phyloP scores from a whole-genome alignment of 1,140 invertebrate species.

The Lepidostoma basale region DNA sequence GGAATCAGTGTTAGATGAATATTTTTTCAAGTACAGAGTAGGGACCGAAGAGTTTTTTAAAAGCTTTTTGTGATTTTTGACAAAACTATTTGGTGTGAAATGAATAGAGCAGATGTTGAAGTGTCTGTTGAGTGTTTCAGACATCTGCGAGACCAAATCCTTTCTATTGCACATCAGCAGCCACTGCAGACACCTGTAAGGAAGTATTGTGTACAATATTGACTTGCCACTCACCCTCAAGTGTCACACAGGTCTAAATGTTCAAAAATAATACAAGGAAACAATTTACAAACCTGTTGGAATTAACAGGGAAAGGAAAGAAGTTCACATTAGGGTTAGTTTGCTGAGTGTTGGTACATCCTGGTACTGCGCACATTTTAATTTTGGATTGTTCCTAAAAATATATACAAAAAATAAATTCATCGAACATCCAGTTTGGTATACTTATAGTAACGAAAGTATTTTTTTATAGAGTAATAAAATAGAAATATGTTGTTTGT shows the following conservation, averaged over 20 bases:
- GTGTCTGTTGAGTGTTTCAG: conserved; percentile 19
- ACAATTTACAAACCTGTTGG: conserved; percentile 12
- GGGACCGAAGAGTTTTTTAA: conserved; percentile 15
- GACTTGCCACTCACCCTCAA: background rate
- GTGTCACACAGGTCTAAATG: background rate
- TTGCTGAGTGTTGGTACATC: conserved; percentile 7
- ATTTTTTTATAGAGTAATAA: too few species aligned
- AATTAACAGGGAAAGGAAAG: conserved; percentile 25
- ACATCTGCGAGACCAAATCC: conserved; percentile 7
- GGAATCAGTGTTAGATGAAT: background rate
- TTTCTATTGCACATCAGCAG: conserved; percentile 33
- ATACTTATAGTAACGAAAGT: too few species aligned
- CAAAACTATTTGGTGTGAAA: conserved; percentile 23
- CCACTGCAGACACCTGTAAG: conserved; percentile 27
- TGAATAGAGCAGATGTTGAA: conserved; percentile 23
- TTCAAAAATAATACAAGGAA: background rate
- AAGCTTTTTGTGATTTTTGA: conserved; percentile 33
- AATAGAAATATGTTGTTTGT: too few species aligned
- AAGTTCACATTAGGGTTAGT: background rate
- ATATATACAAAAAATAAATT: too few species aligned
- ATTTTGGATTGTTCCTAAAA: conserved; percentile 1
- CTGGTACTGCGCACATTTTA: conserved; percentile 20
- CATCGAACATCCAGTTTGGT: too few species aligned
- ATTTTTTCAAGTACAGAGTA: background rate
- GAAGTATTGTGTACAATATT: background rate